A percentile compares a stretch with the other conserved stretches of the same genome.
Evolutionary conservation across 2,888 invertebrate genomes (phyloP).

Genomic region (Drosophila prolongata): DNA sequence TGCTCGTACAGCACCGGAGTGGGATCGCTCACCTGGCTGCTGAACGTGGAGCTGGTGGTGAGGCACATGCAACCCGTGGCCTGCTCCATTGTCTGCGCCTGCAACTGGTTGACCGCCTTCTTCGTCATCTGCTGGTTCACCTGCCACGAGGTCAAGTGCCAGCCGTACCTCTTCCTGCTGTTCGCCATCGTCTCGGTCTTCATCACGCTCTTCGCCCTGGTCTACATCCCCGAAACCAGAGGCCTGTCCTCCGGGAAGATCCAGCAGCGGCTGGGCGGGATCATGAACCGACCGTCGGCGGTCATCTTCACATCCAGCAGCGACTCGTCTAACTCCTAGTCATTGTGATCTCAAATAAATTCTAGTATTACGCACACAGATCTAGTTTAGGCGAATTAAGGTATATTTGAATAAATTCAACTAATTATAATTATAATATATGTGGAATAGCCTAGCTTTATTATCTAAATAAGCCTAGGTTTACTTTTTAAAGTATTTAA

Average conservation of each 20-base stretch:
- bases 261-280: neutral
- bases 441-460: no score
- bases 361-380: no score
- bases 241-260: neutral
- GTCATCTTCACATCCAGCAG: neutral
- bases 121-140: neutral
- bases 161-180: slow-evolving; percentile 13
- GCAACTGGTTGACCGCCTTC: slow-evolving; percentile 32
- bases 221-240: slow-evolving; percentile 48
- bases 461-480: no score
- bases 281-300: neutral
- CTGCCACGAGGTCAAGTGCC: neutral
- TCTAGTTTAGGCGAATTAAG: no score
- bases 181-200: slow-evolving; percentile 10
- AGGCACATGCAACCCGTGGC: slow-evolving; percentile 2
- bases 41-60: slow-evolving; percentile 39
- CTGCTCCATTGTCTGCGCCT: slow-evolving; percentile 15
- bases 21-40: slow-evolving; percentile 39
- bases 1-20: slow-evolving; percentile 10
- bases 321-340: slow-evolving; percentile 6
- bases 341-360: neutral
- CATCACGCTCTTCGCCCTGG: slow-evolving; percentile 16
- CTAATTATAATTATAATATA: no score
- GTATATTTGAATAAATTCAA: no score
- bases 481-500: no score